These are phyloP conservation scores for Pocillopora damicornis DNA, from an alignment of 64 coral and sea anemone species.

Conservation along the genomic window DNA sequence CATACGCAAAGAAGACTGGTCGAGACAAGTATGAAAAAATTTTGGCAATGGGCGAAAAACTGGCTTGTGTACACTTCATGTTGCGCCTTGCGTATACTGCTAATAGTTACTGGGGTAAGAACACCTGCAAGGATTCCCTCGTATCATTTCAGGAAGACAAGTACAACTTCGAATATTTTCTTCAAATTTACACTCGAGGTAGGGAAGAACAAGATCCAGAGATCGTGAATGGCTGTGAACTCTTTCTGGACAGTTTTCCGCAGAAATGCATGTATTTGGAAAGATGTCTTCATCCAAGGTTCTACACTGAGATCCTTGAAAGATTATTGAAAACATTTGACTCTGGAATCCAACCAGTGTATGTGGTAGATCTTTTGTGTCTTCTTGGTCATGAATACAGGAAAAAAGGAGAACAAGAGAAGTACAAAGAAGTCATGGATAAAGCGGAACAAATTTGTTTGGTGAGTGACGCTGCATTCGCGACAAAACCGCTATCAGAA, in stretches of 20 bases:
- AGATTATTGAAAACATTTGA: background rate
- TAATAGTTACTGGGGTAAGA: constrained; percentile 26
- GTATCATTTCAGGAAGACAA: constrained; percentile 18
- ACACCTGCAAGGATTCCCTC: constrained; percentile 48
- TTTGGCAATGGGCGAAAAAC: background rate
- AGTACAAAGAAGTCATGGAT: constrained; percentile 29
- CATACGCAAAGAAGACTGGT: constrained; percentile 22
- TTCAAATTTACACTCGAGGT: background rate
- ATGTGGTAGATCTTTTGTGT: background rate
- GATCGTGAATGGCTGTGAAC: background rate
- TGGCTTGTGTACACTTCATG: constrained; percentile 28
- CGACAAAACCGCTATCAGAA: background rate
- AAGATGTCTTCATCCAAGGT: constrained; percentile 23
- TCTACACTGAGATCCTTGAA: background rate
- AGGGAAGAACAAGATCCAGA: background rate
- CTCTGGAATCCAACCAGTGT: background rate
- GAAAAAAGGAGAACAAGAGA: background rate
- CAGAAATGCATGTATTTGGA: constrained; percentile 13
- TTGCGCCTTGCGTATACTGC: background rate
- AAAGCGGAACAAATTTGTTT: background rate
- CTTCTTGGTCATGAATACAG: background rate
- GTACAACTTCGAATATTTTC: constrained; percentile 29
- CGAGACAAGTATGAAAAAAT: background rate
- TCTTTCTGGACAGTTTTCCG: background rate
- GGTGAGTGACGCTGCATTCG: background rate